Evolutionary conservation across 1,140 invertebrate species (phyloP).

Genomic region (Penaeus japonicus): DNA sequence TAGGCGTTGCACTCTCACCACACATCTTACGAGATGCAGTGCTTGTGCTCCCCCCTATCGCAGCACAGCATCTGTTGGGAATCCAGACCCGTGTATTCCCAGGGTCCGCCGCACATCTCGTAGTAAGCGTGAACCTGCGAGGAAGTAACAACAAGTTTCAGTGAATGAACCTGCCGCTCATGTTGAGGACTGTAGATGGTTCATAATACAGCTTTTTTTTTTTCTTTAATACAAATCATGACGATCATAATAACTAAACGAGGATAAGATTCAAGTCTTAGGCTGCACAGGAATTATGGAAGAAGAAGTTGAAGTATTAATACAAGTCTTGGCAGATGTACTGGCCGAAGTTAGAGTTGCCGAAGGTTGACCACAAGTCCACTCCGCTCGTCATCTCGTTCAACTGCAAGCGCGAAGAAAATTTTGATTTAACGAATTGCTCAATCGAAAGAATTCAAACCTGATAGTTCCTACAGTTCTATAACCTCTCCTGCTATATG

Average conservation of each 20-base stretch:
- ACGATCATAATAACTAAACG: too few relatives aligned
- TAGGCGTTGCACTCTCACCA: too few relatives aligned
- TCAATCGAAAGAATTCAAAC: neutral
- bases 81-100: conserved; percentile 40
- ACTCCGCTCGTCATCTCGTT: conserved; percentile 29
- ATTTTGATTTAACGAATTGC: too few relatives aligned
- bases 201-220: too few relatives aligned
- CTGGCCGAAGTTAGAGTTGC: conserved; percentile 10
- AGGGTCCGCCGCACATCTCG: conserved; percentile 43
- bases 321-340: conserved; percentile 26
- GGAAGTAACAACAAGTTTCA: too few relatives aligned
- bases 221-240: too few relatives aligned
- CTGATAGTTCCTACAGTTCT: too few relatives aligned
- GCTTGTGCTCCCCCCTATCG: neutral
- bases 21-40: neutral
- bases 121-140: conserved; percentile 34
- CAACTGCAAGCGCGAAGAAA: too few relatives aligned
- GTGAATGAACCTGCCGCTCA: too few relatives aligned
- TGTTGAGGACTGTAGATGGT: too few relatives aligned
- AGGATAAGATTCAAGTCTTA: neutral
- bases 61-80: conserved; percentile 40
- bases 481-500: too few relatives aligned
- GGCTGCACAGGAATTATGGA: conserved; percentile 41
- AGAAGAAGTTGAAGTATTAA: neutral
- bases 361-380: conserved; percentile 29